phyloP scores from a whole-genome alignment of 2,797 vertebrate genomes.

The Scleropages formosus region DNA sequence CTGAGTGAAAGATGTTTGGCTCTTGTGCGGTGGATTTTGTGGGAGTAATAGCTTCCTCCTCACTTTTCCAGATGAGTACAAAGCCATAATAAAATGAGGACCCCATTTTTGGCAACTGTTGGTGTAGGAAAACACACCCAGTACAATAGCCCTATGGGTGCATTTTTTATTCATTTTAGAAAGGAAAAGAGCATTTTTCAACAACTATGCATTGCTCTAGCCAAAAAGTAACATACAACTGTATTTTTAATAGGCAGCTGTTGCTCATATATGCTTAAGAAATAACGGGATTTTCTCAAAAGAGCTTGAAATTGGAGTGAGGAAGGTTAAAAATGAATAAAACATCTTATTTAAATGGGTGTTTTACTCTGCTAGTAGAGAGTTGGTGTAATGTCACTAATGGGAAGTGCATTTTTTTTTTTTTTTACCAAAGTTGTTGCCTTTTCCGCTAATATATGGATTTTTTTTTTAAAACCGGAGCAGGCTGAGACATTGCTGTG shows the following conservation, averaged over 20 bases:
- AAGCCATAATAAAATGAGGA: slow-evolving; percentile 54
- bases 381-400: no score
- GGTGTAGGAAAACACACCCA: slow-evolving; percentile 45
- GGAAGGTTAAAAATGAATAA: slow-evolving; percentile 25
- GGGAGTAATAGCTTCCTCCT: slow-evolving; percentile 31
- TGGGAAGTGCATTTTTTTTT: neutral
- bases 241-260: slow-evolving; percentile 52
- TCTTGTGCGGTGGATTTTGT: slow-evolving; percentile 25
- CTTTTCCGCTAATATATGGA: neutral
- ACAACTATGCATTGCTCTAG: slow-evolving; percentile 47
- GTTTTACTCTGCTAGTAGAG: neutral
- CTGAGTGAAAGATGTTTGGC: slow-evolving; percentile 30
- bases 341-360: neutral
- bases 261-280: slow-evolving; percentile 55
- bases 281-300: slow-evolving; percentile 60
- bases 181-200: slow-evolving; percentile 46
- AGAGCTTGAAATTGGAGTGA: slow-evolving; percentile 59
- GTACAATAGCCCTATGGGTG: slow-evolving; percentile 41
- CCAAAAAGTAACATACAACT: slow-evolving; percentile 40
- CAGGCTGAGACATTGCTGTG: neutral
- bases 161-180: slow-evolving; percentile 42
- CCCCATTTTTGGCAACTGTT: slow-evolving; percentile 49
- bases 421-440: slow-evolving; percentile 1
- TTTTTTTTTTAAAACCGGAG: neutral
- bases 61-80: slow-evolving; percentile 48